Conservation (phyloP, 1,140 invertebrate species). For the Eupeodes corollae region DNA sequence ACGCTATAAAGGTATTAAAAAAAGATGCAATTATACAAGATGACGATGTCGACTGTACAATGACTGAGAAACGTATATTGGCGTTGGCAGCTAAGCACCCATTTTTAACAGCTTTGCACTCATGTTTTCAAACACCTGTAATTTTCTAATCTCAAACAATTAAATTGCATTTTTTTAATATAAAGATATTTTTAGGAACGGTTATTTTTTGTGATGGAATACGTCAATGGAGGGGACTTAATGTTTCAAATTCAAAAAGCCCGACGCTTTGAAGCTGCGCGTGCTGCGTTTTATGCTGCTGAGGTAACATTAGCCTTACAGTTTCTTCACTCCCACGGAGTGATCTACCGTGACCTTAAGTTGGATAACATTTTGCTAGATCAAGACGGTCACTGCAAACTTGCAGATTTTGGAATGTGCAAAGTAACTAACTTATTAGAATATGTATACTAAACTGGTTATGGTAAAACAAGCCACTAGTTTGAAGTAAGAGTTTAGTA, state of each 20-base stretch:
- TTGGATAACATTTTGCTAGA: constrained; percentile 98
- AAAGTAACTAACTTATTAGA: constrained; percentile 60
- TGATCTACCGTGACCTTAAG: constrained; percentile 98
- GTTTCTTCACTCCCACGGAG: constrained; percentile 93
- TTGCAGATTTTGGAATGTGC: constrained; percentile 97
- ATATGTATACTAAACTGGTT: too few relatives aligned
- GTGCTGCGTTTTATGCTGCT: constrained; percentile 95
- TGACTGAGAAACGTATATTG: constrained; percentile 96
- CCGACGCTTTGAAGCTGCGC: constrained; percentile 92
- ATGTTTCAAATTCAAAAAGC: constrained; percentile 99
- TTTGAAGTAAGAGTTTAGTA: too few relatives aligned
- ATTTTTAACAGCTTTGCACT: constrained; percentile 94
- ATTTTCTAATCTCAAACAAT: constrained; percentile 5
- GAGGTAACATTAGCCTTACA: constrained; percentile 98
- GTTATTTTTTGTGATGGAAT: constrained; percentile 86
- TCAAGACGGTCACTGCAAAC: constrained; percentile 94
- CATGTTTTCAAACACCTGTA: constrained; percentile 90
- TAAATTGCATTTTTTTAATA: background rate
- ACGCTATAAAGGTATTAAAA: constrained; percentile 96
- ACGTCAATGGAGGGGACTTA: constrained; percentile 97
- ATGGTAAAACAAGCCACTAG: too few relatives aligned
- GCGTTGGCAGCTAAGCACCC: constrained; percentile 94
- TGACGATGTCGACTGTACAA: constrained; percentile 98
- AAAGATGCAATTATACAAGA: constrained; percentile 99
- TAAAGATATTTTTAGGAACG: constrained; percentile 52